A percentile compares a stretch with the other conserved stretches of the same genome.
Evolutionary conservation across 2,888 invertebrate species (phyloP).

Genomic region (Lissocephala sabroskyi): DNA sequence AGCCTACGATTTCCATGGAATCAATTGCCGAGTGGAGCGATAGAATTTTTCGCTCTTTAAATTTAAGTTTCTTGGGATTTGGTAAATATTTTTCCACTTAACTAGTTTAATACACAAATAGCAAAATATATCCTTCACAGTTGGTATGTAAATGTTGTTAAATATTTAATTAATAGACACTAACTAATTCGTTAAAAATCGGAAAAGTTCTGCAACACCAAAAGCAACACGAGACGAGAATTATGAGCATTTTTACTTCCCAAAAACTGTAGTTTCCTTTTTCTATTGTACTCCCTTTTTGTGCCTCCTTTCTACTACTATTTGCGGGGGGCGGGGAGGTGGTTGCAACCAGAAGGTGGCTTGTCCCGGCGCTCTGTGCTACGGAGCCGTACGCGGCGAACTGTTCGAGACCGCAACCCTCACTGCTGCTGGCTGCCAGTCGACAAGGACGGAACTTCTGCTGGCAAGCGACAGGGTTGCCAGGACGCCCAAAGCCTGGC

Average conservation of each 20-base stretch:
- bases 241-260: too few species aligned
- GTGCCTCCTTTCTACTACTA: too few species aligned
- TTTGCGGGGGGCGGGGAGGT: too few species aligned
- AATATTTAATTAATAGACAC: constrained; percentile 39
- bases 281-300: too few species aligned
- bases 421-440: constrained; percentile 40
- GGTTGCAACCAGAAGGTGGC: too few species aligned
- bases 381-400: constrained; percentile 42
- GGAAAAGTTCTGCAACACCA: constrained; percentile 4
- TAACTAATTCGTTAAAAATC: constrained; percentile 34
- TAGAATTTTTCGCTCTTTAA: too few species aligned
- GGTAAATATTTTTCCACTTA: constrained; percentile 15
- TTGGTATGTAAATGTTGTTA: constrained; percentile 14
- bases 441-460: too few species aligned
- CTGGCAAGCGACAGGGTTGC: constrained; percentile 31
- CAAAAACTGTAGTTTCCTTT: too few species aligned
- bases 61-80: too few species aligned
- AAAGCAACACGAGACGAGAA: not conserved
- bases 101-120: constrained; percentile 27
- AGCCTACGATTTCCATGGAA: constrained; percentile 1
- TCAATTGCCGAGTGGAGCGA: too few species aligned
- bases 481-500: too few species aligned
- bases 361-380: too few species aligned
- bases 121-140: constrained; percentile 26
- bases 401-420: constrained; percentile 59